phyloP scores from a whole-genome alignment of 1,140 invertebrate genomes.

The Drosophila littoralis region DNA sequence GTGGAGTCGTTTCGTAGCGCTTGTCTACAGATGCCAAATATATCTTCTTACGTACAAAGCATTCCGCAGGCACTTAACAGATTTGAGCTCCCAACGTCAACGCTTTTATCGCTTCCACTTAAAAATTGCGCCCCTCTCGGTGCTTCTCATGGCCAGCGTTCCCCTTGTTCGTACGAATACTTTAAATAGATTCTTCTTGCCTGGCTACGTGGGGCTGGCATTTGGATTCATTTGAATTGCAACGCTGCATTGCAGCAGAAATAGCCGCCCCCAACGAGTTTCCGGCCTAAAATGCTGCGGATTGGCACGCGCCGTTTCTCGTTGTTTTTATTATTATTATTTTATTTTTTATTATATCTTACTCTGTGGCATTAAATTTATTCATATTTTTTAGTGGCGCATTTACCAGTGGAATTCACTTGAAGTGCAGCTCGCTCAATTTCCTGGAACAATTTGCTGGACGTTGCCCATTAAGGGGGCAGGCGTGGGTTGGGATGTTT shows the following conservation, averaged over 20 bases:
- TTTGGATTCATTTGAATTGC: conserved; percentile 44
- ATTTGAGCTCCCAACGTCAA: not conserved
- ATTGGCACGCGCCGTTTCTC: conserved; percentile 38
- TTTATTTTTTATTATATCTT: conserved; percentile 20
- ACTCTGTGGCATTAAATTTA: conserved; percentile 37
- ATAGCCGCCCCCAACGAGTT: conserved; percentile 27
- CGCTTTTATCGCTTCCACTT: conserved; percentile 45
- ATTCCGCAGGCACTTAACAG: too few species aligned
- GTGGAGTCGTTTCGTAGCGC: too few species aligned
- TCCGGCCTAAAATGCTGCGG: conserved; percentile 35
- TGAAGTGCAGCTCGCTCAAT: conserved; percentile 74
- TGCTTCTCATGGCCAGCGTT: conserved; percentile 15
- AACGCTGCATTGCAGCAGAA: conserved; percentile 22
- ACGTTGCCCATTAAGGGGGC: conserved; percentile 48
- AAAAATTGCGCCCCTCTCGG: conserved; percentile 32
- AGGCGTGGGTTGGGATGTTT: not conserved
- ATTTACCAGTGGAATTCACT: conserved; percentile 45
- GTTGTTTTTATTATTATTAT: conserved; percentile 33
- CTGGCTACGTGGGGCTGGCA: conserved; percentile 7
- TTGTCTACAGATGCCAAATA: too few species aligned
- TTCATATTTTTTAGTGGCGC: conserved; percentile 39
- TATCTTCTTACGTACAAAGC: too few species aligned
- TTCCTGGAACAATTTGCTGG: conserved; percentile 73
- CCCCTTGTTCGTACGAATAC: not conserved
- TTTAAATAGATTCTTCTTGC: conserved; percentile 38